Evolutionary conservation across 2,888 invertebrate genomes (phyloP).

Genomic region (Teleogryllus oceanicus): DNA sequence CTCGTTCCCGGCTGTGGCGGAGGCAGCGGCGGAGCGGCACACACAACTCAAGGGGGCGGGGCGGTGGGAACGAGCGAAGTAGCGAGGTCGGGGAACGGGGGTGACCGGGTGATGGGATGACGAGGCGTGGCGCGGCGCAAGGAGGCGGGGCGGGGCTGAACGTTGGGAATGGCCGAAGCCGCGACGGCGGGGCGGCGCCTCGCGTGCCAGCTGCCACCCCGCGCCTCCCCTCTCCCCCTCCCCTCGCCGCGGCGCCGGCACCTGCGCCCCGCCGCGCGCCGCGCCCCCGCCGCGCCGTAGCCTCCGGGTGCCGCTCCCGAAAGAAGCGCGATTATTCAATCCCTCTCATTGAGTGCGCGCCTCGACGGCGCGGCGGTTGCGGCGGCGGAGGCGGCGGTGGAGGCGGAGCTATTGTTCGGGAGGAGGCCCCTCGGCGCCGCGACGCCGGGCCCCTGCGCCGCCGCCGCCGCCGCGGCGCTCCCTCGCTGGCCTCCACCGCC

Average conservation of each 20-base stretch:
- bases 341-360: constrained; percentile 10
- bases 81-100: too few relatives aligned
- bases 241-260: not conserved
- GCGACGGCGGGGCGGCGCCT: not conserved
- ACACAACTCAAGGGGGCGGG: too few relatives aligned
- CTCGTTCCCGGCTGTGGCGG: not conserved
- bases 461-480: not conserved
- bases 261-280: not conserved
- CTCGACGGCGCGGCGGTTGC: not conserved
- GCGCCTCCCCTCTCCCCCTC: not conserved
- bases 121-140: too few relatives aligned
- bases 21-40: not conserved
- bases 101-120: too few relatives aligned
- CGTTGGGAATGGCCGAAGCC: too few relatives aligned
- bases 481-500: not conserved
- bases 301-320: not conserved
- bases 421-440: not conserved
- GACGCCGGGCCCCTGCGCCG: not conserved
- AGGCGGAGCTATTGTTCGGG: not conserved
- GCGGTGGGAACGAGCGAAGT: too few relatives aligned
- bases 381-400: not conserved
- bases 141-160: too few relatives aligned
- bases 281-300: not conserved
- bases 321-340: constrained; percentile 18
- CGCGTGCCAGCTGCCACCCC: not conserved